A percentile compares a stretch with the other conserved stretches of the same genome.
phyloP scores from a whole-genome alignment of 2,113 vertebrate genomes.

The Cavia porcellus region DNA sequence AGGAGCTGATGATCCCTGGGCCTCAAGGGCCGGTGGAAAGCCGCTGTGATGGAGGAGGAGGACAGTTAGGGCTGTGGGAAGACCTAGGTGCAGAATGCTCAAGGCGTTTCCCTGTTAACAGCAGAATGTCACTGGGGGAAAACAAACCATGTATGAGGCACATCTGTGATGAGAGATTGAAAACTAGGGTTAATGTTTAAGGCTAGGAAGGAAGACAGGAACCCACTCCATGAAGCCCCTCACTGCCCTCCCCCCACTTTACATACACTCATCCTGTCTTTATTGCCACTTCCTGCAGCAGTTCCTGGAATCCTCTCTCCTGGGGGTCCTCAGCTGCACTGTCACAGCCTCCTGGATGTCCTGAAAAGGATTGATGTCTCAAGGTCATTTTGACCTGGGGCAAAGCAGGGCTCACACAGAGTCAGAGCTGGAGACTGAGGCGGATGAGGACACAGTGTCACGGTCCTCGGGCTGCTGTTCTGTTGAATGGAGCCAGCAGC shows the following conservation, averaged over 20 bases:
- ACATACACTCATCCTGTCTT: not conserved
- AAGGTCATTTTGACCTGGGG: not conserved
- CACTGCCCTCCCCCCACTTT: not conserved
- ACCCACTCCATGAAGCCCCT: not conserved
- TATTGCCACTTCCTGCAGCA: not conserved
- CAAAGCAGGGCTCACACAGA: too few relatives aligned
- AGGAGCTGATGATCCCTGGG: not conserved
- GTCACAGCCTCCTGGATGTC: not conserved
- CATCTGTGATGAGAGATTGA: not conserved
- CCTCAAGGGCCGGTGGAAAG: not conserved
- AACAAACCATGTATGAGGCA: not conserved
- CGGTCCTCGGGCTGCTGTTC: not conserved
- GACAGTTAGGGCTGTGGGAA: not conserved
- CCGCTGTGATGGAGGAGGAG: not conserved
- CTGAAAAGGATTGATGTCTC: not conserved
- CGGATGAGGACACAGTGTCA: not conserved
- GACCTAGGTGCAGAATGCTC: not conserved
- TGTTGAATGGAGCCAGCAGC: not conserved
- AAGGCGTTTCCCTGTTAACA: not conserved
- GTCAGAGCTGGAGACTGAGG: not conserved
- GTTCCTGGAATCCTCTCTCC: not conserved
- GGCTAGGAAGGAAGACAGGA: not conserved
- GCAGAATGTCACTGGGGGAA: not conserved
- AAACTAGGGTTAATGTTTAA: not conserved
- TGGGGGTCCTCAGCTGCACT: not conserved